Evolutionary conservation across 1,140 invertebrate species (phyloP).

Genomic region (Lucilia sericata): DNA sequence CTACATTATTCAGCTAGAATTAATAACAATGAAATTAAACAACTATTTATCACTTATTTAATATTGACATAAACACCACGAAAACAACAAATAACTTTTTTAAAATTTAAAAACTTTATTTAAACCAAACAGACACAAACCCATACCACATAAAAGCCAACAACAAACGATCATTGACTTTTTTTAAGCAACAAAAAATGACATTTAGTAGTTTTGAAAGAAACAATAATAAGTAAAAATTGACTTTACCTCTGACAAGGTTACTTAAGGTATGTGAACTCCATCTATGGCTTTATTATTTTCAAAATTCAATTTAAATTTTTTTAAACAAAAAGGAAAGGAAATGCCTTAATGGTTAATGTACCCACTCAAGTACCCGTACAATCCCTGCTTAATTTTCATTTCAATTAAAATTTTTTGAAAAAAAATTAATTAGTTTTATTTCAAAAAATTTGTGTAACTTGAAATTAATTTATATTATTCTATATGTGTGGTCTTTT

Average conservation of each 20-base stretch:
- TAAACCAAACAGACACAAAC: neutral
- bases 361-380: too few species aligned
- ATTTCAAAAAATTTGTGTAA: neutral
- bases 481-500: neutral
- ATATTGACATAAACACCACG: neutral
- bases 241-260: neutral
- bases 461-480: neutral
- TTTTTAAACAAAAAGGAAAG: neutral
- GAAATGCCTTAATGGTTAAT: neutral
- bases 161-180: constrained; percentile 20
- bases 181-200: neutral
- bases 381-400: too few species aligned
- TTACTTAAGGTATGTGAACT: constrained; percentile 16
- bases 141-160: neutral
- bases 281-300: neutral
- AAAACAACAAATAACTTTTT: constrained; percentile 11
- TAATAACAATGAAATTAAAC: constrained; percentile 12
- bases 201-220: neutral
- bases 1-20: neutral
- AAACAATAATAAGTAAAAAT: neutral
- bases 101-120: neutral
- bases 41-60: neutral
- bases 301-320: neutral
- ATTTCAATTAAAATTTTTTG: neutral
- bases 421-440: constrained; percentile 6